These are phyloP conservation scores for Dendrolimus punctatus DNA, from an alignment of 1,140 invertebrate species.

Conservation along the genomic window DNA sequence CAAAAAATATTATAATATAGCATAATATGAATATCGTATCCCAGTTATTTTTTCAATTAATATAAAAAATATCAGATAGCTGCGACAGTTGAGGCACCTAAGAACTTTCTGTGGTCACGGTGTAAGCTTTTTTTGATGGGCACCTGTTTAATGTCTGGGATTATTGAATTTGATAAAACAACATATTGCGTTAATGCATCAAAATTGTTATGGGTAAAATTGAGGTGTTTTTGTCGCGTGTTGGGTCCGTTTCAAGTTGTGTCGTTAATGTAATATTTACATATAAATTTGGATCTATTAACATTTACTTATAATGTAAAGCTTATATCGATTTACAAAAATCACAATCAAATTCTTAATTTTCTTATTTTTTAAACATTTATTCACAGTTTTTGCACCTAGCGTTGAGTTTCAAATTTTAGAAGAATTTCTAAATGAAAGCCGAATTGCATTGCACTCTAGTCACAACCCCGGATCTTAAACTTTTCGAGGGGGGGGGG, in stretches of 20 bases:
- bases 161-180: conserved; percentile 49
- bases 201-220: conserved; percentile 5
- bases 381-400: no score
- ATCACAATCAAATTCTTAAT: neutral
- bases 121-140: conserved; percentile 30
- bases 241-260: no score
- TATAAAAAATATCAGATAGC: conserved; percentile 44
- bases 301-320: no score
- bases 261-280: no score
- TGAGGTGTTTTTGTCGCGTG: neutral
- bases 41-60: conserved; percentile 27
- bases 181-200: conserved; percentile 27
- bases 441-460: no score
- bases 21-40: conserved; percentile 25
- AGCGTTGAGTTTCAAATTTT: no score
- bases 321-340: no score
- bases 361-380: neutral
- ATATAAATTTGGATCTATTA: no score
- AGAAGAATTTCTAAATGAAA: no score
- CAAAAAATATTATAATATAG: conserved; percentile 29
- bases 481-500: no score
- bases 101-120: conserved; percentile 40
- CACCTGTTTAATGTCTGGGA: conserved; percentile 43
- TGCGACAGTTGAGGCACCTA: conserved; percentile 50
- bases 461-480: no score